Evolutionary conservation across 2,888 invertebrate genomes (phyloP).

Genomic region (Rhagonycha fulva): DNA sequence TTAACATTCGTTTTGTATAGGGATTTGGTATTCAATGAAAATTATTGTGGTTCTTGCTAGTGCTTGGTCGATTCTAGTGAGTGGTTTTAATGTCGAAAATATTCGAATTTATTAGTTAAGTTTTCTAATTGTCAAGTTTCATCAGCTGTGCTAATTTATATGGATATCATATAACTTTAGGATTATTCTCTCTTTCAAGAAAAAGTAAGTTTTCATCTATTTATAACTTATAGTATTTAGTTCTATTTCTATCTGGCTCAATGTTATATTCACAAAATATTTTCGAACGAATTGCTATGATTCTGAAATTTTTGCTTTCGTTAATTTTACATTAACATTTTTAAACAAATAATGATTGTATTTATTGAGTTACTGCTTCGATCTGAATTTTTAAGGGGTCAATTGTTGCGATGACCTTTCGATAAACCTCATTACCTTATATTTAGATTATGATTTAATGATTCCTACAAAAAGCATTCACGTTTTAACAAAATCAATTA

Average conservation of each 20-base stretch:
- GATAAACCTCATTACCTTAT: neutral
- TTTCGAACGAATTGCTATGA: neutral
- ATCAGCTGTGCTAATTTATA: neutral
- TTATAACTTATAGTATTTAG: neutral
- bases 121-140: neutral
- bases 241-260: neutral
- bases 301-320: neutral
- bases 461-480: neutral
- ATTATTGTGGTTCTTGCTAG: neutral
- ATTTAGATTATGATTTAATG: neutral
- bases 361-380: neutral
- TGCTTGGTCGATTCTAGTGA: neutral
- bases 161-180: neutral
- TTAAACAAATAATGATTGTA: neutral
- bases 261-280: neutral
- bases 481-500: neutral
- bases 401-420: neutral
- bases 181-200: neutral
- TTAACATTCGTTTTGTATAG: neutral
- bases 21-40: neutral
- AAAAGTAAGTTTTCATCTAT: neutral
- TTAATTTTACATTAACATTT: neutral
- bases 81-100: neutral
- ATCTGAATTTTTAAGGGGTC: neutral
- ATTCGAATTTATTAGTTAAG: neutral